These are phyloP conservation scores for Psittacula derbiana DNA, from an alignment of 2,797 vertebrate species.

Conservation along the genomic window DNA sequence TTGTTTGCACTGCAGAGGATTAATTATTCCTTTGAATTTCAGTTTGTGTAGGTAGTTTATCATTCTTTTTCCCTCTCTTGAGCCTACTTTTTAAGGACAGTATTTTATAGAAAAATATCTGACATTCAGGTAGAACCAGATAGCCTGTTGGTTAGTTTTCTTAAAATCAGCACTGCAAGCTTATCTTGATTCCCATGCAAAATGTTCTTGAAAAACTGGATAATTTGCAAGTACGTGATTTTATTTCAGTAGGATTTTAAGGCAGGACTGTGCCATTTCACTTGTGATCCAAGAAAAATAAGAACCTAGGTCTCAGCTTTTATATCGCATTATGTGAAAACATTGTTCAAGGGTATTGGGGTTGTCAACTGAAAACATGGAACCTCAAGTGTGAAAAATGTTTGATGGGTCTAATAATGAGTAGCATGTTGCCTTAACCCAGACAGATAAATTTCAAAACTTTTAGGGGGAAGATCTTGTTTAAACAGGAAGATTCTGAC, in stretches of 20 bases:
- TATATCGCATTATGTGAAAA: neutral
- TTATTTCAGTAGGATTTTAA: neutral
- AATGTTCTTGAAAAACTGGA: neutral
- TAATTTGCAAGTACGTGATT: neutral
- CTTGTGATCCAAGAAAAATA: slow-evolving; percentile 18
- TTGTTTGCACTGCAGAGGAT: neutral
- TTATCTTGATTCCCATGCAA: neutral
- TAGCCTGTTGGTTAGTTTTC: neutral
- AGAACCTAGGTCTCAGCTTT: slow-evolving; percentile 1
- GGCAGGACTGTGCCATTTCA: neutral
- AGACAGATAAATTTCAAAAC: neutral
- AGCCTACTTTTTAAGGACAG: neutral
- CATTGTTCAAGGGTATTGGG: neutral
- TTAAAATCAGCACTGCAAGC: neutral
- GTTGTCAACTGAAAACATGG: neutral
- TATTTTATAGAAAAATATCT: neutral
- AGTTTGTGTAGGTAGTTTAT: neutral
- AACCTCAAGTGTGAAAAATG: neutral
- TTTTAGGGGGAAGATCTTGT: neutral
- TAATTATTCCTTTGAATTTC: neutral
- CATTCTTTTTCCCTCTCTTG: neutral
- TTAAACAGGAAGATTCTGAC: neutral
- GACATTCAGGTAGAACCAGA: neutral
- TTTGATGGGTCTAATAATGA: neutral
- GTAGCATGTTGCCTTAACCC: neutral